phyloP scores from a whole-genome alignment of 2,113 vertebrate species.

The Phyllopteryx taeniolatus region DNA sequence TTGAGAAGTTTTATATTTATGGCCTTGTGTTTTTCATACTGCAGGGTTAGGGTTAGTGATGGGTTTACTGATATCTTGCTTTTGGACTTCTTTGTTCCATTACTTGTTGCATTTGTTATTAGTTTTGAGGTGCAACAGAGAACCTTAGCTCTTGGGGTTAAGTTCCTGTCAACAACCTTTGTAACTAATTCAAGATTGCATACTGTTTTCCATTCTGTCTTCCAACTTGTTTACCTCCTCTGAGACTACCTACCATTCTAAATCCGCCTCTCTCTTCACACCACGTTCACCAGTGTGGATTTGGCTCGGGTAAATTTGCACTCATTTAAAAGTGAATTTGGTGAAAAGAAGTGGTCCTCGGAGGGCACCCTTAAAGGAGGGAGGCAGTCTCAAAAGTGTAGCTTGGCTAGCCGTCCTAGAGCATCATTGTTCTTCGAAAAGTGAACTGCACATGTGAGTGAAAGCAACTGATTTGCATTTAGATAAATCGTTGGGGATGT shows the following conservation, averaged over 20 bases:
- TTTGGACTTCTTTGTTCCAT: background rate
- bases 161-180: background rate
- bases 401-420: conserved; percentile 21
- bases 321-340: conserved; percentile 67
- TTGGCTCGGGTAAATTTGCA: conserved; percentile 50
- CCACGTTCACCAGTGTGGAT: conserved; percentile 29
- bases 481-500: conserved; percentile 67
- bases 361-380: conserved; percentile 48
- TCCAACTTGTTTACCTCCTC: conserved; percentile 10
- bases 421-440: conserved; percentile 44
- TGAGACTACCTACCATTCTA: conserved; percentile 15
- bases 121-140: background rate
- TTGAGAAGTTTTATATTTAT: too few species aligned
- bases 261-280: conserved; percentile 13
- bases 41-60: too few species aligned
- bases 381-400: conserved; percentile 31
- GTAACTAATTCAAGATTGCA: background rate
- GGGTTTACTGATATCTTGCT: too few species aligned
- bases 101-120: background rate
- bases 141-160: background rate
- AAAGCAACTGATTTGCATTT: conserved; percentile 67
- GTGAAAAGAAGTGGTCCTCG: conserved; percentile 46
- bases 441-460: conserved; percentile 59
- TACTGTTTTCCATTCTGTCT: conserved; percentile 5
- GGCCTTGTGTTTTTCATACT: too few species aligned